These are phyloP conservation scores for Amphibalanus amphitrite DNA, from an alignment of 1,140 invertebrate species.

Conservation along the genomic window DNA sequence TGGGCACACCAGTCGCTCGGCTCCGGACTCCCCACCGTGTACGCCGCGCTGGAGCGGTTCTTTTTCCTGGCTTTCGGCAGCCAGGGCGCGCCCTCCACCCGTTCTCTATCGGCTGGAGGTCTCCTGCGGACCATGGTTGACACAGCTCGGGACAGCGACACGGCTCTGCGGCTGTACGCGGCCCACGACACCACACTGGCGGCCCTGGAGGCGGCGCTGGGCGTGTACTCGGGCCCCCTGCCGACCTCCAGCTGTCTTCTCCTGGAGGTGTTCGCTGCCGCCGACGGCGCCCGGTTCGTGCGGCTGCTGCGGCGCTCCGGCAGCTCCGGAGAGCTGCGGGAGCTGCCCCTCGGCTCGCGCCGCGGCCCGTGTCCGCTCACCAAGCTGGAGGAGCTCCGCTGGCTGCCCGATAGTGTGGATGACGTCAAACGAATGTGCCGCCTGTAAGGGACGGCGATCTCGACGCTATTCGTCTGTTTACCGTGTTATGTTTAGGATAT, in stretches of 20 bases:
- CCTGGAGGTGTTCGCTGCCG: not conserved
- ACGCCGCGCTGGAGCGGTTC: not conserved
- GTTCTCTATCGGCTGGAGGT: not conserved
- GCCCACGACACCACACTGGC: not conserved
- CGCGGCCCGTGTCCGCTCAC: not conserved
- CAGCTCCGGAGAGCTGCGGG: not conserved
- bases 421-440: not conserved
- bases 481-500: no score
- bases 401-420: not conserved
- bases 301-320: not conserved
- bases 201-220: not conserved
- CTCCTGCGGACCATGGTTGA: not conserved
- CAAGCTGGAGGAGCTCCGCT: not conserved
- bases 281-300: not conserved
- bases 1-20: not conserved
- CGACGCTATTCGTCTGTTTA: no score
- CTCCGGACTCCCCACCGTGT: not conserved
- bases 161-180: not conserved
- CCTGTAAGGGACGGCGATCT: not conserved
- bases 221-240: not conserved
- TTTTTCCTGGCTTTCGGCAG: not conserved
- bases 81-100: not conserved
- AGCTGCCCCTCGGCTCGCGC: not conserved
- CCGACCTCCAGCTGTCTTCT: not conserved
- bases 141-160: not conserved